phyloP scores from a whole-genome alignment of 2,113 vertebrate genomes.

The Petromus typicus region DNA sequence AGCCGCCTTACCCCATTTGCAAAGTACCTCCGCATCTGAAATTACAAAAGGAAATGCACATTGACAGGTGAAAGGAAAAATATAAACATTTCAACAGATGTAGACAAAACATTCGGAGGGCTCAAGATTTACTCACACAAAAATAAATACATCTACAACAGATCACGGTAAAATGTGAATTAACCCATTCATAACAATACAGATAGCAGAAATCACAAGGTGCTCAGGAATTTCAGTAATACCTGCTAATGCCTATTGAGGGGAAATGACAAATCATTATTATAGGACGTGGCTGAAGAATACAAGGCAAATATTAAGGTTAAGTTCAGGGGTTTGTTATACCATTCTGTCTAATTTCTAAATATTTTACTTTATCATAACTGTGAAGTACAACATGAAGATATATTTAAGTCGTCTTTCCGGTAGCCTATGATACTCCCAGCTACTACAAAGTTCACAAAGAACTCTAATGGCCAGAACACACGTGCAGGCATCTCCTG shows the following conservation, averaged over 20 bases:
- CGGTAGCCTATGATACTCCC: background rate
- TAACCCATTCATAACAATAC: background rate
- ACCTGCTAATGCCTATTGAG: background rate
- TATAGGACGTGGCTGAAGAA: background rate
- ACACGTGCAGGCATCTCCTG: background rate
- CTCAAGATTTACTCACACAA: background rate
- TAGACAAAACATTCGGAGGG: background rate
- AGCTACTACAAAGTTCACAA: background rate
- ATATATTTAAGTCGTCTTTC: background rate
- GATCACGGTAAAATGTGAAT: background rate
- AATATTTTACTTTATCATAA: background rate
- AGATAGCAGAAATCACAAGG: background rate
- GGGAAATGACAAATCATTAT: conserved; percentile 28
- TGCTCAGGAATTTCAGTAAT: background rate
- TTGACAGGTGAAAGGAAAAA: conserved; percentile 1
- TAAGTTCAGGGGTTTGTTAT: background rate
- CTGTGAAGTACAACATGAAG: conserved; percentile 28
- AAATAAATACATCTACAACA: background rate
- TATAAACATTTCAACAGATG: background rate
- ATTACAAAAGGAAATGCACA: background rate
- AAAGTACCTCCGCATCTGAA: background rate
- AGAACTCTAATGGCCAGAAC: background rate
- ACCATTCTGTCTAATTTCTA: background rate
- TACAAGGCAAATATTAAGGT: background rate
- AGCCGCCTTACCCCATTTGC: background rate